These are phyloP conservation scores for Platycheirus rosarum DNA, from an alignment of 2,888 invertebrate species.

Conservation along the genomic window DNA sequence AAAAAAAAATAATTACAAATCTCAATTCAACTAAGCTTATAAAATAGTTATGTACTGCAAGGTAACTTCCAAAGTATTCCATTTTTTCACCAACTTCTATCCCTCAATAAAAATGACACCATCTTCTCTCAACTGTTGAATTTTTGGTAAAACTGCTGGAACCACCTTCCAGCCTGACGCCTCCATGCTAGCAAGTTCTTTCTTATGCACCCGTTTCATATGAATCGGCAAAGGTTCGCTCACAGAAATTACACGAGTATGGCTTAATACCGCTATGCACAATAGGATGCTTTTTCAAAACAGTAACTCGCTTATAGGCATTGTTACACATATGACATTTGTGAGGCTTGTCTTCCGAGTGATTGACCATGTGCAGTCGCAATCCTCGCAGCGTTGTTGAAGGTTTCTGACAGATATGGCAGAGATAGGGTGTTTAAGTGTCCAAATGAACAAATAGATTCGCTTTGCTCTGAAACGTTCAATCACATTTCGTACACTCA, in stretches of 20 bases:
- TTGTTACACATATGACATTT: slow-evolving; percentile 81
- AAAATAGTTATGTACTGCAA: too few species aligned
- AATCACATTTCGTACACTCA: slow-evolving; percentile 60
- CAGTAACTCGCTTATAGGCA: slow-evolving; percentile 81
- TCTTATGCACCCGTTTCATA: slow-evolving; percentile 63
- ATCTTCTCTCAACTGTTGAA: slow-evolving; percentile 78
- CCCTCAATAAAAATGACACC: slow-evolving; percentile 18
- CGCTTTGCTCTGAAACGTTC: slow-evolving; percentile 60
- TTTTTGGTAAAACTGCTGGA: slow-evolving; percentile 79
- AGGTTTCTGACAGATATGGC: slow-evolving; percentile 80
- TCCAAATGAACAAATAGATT: slow-evolving; percentile 67
- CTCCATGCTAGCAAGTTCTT: slow-evolving; percentile 77
- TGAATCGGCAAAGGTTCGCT: slow-evolving; percentile 80
- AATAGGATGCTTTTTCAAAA: slow-evolving; percentile 81
- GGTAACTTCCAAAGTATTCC: too few species aligned
- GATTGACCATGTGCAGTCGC: slow-evolving; percentile 80
- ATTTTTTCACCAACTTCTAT: slow-evolving; percentile 4
- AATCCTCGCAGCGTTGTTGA: slow-evolving; percentile 79
- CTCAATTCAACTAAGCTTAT: too few species aligned
- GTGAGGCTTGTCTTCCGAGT: slow-evolving; percentile 80
- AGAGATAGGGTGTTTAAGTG: slow-evolving; percentile 77
- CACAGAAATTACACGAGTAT: slow-evolving; percentile 82
- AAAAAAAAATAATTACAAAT: too few species aligned
- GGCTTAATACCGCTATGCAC: slow-evolving; percentile 81
- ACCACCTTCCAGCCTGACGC: slow-evolving; percentile 78